Evolutionary conservation across 2,797 vertebrate genomes (phyloP).

Genomic region (Poeciliopsis infans): DNA sequence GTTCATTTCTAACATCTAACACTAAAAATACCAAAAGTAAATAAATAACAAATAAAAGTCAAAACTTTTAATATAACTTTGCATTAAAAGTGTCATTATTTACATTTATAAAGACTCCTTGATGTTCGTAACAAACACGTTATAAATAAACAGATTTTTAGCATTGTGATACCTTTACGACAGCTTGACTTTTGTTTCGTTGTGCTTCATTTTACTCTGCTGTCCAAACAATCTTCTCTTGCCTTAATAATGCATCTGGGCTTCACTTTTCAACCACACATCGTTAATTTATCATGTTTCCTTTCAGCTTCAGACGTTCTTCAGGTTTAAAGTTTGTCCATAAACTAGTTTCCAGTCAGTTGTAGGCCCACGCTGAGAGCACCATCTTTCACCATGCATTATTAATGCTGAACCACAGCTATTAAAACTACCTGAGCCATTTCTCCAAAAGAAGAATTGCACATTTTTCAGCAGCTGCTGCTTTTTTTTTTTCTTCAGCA

Average conservation of each 20-base stretch:
- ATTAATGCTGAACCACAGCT: conserved; percentile 1
- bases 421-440: not conserved
- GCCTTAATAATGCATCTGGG: conserved; percentile 2
- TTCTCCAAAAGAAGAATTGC: not conserved
- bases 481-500: not conserved
- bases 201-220: not conserved
- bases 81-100: no score
- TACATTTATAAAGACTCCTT: no score
- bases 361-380: not conserved
- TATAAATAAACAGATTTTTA: not conserved
- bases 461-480: not conserved
- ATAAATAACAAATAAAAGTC: no score
- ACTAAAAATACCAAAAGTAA: no score
- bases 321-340: not conserved
- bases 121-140: no score
- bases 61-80: no score
- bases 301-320: not conserved
- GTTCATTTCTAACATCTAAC: no score
- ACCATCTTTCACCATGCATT: not conserved
- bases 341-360: not conserved
- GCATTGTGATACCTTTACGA: not conserved
- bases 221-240: not conserved
- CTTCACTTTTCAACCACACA: not conserved
- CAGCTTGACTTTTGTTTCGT: not conserved
- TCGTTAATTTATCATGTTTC: not conserved